Evolutionary conservation across 2,113 vertebrate species (phyloP).

Genomic region (Pelecanus crispus): DNA sequence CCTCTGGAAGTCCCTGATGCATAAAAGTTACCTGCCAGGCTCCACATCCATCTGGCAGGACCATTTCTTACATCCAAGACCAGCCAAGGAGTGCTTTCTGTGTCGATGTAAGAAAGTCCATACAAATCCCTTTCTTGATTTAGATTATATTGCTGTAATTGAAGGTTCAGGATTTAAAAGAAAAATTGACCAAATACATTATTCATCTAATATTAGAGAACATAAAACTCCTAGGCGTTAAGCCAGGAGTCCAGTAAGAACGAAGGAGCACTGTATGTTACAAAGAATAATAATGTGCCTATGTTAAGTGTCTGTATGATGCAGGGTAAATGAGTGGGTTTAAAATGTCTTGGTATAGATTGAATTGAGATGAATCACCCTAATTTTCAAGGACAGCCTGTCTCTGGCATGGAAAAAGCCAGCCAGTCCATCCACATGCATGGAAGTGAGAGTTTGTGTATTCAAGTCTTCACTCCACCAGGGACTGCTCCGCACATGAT

Average conservation of each 20-base stretch:
- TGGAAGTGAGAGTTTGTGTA: neutral
- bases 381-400: constrained; percentile 7
- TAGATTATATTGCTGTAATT: neutral
- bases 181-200: neutral
- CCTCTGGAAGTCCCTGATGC: neutral
- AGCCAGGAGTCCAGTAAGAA: neutral
- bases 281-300: neutral
- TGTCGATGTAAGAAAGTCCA: neutral
- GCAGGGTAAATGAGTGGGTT: neutral
- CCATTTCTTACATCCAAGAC: neutral
- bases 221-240: neutral
- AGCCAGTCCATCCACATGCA: neutral
- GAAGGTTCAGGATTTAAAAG: neutral
- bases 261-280: neutral
- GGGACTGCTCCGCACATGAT: neutral
- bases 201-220: neutral
- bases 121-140: neutral
- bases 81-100: neutral
- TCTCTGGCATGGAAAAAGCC: neutral
- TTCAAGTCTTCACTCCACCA: neutral
- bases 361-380: constrained; percentile 18
- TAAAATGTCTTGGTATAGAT: neutral
- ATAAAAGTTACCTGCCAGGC: neutral
- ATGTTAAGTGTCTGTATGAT: neutral
- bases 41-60: neutral